These are phyloP conservation scores for Lutraria lutraria DNA, from an alignment of 2,888 invertebrate genomes.

Conservation along the genomic window DNA sequence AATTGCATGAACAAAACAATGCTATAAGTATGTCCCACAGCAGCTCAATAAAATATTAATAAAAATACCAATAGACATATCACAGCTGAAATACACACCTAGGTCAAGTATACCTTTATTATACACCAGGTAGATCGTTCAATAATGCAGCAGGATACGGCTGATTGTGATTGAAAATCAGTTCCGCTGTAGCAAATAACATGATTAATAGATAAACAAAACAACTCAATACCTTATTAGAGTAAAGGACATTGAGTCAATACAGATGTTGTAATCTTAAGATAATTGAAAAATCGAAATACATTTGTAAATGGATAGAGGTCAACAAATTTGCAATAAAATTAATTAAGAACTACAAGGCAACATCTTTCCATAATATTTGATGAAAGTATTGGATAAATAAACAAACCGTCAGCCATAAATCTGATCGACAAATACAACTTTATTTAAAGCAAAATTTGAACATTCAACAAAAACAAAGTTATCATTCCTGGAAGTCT, in stretches of 20 bases:
- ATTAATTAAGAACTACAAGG: not conserved
- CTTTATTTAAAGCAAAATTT: constrained; percentile 1
- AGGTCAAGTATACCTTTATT: not conserved
- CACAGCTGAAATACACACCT: not conserved
- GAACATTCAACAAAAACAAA: not conserved
- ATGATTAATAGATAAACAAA: constrained; percentile 6
- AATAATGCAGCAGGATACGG: not conserved
- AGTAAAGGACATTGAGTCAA: constrained; percentile 6
- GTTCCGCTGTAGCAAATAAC: not conserved
- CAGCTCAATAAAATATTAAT: constrained; percentile 28
- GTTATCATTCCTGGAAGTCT: too few species aligned
- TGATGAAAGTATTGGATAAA: not conserved
- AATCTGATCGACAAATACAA: constrained; percentile 2
- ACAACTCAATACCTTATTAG: not conserved
- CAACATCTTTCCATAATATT: not conserved
- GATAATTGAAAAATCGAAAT: constrained; percentile 6
- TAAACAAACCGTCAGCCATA: not conserved
- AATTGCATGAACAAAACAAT: not conserved
- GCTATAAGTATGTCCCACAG: not conserved
- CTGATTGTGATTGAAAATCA: not conserved
- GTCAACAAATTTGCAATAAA: not conserved
- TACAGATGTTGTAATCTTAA: not conserved
- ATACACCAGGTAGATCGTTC: not conserved
- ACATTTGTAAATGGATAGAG: not conserved
- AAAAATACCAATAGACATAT: constrained; percentile 14